Conservation (phyloP, 2,797 vertebrate genomes). For the Typhlichthys eigenmanni region DNA sequence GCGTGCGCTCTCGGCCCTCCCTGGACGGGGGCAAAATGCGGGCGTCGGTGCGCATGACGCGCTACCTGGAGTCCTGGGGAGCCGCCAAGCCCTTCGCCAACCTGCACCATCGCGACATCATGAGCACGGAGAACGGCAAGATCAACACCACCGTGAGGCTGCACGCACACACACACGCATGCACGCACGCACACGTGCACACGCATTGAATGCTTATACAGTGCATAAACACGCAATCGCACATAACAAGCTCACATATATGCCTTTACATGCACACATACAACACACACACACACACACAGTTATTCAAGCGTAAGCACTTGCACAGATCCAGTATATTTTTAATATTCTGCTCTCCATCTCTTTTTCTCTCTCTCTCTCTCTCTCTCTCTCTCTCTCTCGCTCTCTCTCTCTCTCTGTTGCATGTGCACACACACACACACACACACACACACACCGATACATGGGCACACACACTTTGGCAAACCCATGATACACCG, state of each 20-base stretch:
- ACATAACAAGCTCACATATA: neutral
- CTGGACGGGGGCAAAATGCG: slow-evolving; percentile 92
- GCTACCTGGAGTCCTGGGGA: slow-evolving; percentile 97
- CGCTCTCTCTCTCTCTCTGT: neutral
- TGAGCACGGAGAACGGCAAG: slow-evolving; percentile 95
- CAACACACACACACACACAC: slow-evolving; percentile 4
- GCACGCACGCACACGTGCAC: neutral
- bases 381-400: neutral
- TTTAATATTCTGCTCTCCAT: no score
- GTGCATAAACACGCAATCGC: slow-evolving; percentile 1
- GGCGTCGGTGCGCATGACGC: slow-evolving; percentile 95
- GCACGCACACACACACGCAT: neutral
- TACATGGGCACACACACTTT: neutral
- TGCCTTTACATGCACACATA: slow-evolving; percentile 2
- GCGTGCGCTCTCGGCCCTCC: slow-evolving; percentile 84
- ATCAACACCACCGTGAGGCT: slow-evolving; percentile 90
- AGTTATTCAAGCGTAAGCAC: no score
- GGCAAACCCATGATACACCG: neutral
- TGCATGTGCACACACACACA: neutral
- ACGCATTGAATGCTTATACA: neutral
- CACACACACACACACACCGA: slow-evolving; percentile 1
- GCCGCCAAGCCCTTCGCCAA: slow-evolving; percentile 97
- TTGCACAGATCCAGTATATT: no score
- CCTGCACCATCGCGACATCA: slow-evolving; percentile 94
- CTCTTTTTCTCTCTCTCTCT: neutral